phyloP scores from a whole-genome alignment of 2,888 invertebrate genomes.

The Melangyna quadrimaculata region DNA sequence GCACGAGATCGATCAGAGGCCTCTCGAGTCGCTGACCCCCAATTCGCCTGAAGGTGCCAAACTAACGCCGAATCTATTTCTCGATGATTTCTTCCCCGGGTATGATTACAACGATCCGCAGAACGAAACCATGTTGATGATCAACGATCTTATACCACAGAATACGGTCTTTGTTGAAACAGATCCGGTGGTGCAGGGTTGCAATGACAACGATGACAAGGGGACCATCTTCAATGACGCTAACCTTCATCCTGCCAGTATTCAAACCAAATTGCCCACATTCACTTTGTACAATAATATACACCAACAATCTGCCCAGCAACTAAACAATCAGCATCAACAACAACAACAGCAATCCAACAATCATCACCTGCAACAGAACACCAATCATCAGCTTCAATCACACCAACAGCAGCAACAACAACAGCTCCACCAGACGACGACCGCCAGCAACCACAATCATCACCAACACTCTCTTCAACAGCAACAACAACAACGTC shows the following conservation, averaged over 20 bases:
- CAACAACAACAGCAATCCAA: slow-evolving; percentile 30
- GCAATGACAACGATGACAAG: slow-evolving; percentile 74
- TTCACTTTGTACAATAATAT: slow-evolving; percentile 42
- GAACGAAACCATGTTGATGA: slow-evolving; percentile 9
- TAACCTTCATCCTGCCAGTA: slow-evolving; percentile 79
- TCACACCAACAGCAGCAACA: slow-evolving; percentile 49
- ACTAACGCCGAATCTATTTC: slow-evolving; percentile 26
- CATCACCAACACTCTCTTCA: slow-evolving; percentile 47
- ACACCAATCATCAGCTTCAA: slow-evolving; percentile 55
- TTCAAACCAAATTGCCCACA: slow-evolving; percentile 72
- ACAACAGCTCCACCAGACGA: slow-evolving; percentile 53
- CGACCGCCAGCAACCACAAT: slow-evolving; percentile 72
- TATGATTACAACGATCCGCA: slow-evolving; percentile 19
- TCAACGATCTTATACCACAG: slow-evolving; percentile 21
- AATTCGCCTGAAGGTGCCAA: slow-evolving; percentile 92
- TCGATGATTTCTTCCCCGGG: slow-evolving; percentile 2
- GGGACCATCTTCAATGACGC: slow-evolving; percentile 79
- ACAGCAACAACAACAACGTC: slow-evolving; percentile 44
- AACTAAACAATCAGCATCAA: slow-evolving; percentile 63
- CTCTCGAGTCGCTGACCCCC: slow-evolving; percentile 80
- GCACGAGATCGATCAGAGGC: slow-evolving; percentile 50
- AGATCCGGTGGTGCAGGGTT: slow-evolving; percentile 30
- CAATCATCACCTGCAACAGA: slow-evolving; percentile 61
- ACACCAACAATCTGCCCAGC: slow-evolving; percentile 45
- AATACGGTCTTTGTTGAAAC: slow-evolving; percentile 24